phyloP scores from a whole-genome alignment of 2,797 vertebrate genomes.

The Pangasius sanitwongsei region DNA sequence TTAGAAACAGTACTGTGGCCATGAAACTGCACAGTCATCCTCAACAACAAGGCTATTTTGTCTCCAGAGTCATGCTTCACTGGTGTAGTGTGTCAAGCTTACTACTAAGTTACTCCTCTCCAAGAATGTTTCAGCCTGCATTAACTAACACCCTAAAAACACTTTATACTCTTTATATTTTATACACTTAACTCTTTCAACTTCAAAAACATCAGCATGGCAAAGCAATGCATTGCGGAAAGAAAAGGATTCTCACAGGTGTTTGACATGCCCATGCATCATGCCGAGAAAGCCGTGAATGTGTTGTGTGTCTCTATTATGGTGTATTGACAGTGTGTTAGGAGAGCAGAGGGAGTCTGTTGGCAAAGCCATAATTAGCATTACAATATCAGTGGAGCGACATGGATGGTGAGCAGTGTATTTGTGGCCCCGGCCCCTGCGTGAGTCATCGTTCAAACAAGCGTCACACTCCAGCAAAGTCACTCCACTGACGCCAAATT shows the following conservation, averaged over 20 bases:
- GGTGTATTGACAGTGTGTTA: background rate
- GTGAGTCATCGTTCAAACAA: conserved; percentile 64
- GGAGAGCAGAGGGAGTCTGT: background rate
- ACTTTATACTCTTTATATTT: too few relatives aligned
- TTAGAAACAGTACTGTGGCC: conserved; percentile 22
- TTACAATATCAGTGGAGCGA: background rate
- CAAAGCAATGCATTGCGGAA: background rate
- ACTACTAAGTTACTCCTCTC: conserved; percentile 31
- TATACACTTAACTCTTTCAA: background rate
- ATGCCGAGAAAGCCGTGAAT: background rate
- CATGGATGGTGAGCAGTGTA: conserved; percentile 47
- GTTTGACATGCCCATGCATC: background rate
- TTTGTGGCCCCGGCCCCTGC: conserved; percentile 53
- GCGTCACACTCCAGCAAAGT: conserved; percentile 36
- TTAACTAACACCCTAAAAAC: background rate
- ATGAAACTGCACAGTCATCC: conserved; percentile 65
- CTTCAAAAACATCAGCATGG: background rate
- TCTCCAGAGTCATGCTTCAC: conserved; percentile 39
- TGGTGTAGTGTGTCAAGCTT: conserved; percentile 51
- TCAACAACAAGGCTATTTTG: conserved; percentile 61
- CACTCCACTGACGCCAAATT: conserved; percentile 44
- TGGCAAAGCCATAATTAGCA: conserved; percentile 6
- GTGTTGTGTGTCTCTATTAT: background rate
- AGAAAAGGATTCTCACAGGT: background rate
- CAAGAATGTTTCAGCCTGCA: background rate